Conservation (phyloP, 2,888 invertebrate species). For the Corythucha ciliata region DNA sequence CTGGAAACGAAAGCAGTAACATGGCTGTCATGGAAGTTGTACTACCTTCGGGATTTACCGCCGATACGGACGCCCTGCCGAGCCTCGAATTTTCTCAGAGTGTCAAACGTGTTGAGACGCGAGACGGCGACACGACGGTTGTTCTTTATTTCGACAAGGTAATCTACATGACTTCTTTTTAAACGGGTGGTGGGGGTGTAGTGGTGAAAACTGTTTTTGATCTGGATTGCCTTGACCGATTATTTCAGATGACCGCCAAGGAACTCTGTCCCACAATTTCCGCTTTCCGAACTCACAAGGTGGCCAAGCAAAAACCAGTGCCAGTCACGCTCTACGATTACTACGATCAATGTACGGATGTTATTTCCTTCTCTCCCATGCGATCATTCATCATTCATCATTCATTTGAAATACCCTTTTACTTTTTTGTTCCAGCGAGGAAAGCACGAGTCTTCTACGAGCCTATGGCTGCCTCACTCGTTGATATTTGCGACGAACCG, state of each 20-base stretch:
- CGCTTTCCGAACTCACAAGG: conserved; percentile 71
- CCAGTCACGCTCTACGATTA: conserved; percentile 80
- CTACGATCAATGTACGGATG: conserved; percentile 74
- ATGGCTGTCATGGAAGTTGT: conserved; percentile 85
- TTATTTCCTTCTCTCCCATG: neutral
- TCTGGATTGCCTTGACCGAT: conserved; percentile 5
- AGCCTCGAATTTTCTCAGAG: conserved; percentile 50
- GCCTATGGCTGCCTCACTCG: conserved; percentile 57
- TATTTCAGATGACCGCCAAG: conserved; percentile 43
- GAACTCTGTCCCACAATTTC: conserved; percentile 77
- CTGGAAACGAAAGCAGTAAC: conserved; percentile 59
- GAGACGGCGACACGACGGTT: conserved; percentile 54
- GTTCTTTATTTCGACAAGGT: conserved; percentile 65
- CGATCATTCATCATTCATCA: neutral
- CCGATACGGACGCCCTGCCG: conserved; percentile 64
- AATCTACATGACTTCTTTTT: conserved; percentile 2
- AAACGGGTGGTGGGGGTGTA: neutral
- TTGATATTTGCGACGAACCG: conserved; percentile 72
- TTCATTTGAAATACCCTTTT: neutral
- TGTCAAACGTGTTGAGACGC: conserved; percentile 59
- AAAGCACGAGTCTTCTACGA: conserved; percentile 75
- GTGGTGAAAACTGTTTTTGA: too few relatives aligned
- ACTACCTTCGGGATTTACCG: conserved; percentile 83
- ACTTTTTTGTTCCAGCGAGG: conserved; percentile 50
- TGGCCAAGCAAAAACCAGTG: conserved; percentile 77